phyloP scores from a whole-genome alignment of 2,113 vertebrate species.

The Leptobrachium leishanense region DNA sequence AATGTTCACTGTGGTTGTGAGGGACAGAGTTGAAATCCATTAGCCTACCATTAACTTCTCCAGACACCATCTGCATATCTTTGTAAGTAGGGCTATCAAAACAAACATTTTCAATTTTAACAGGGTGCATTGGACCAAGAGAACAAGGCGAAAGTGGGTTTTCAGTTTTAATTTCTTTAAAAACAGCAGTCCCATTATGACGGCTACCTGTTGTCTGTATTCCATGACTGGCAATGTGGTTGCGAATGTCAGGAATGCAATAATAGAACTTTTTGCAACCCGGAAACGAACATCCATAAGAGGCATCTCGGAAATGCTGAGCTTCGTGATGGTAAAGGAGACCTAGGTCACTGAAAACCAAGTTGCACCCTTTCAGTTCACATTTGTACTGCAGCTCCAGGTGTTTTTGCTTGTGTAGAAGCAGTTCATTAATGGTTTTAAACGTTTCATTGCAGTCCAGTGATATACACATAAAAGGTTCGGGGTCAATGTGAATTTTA shows the following conservation, averaged over 20 bases:
- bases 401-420: slow-evolving; percentile 89
- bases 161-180: slow-evolving; percentile 59
- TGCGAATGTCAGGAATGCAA: slow-evolving; percentile 87
- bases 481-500: slow-evolving; percentile 79
- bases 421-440: slow-evolving; percentile 81
- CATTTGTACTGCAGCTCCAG: slow-evolving; percentile 87
- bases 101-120: slow-evolving; percentile 50
- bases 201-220: slow-evolving; percentile 66
- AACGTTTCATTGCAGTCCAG: slow-evolving; percentile 85
- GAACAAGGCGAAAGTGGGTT: slow-evolving; percentile 55
- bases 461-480: slow-evolving; percentile 84
- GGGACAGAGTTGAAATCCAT: background rate
- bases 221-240: slow-evolving; percentile 84
- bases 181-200: slow-evolving; percentile 48
- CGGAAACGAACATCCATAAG: slow-evolving; percentile 81
- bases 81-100: background rate
- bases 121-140: slow-evolving; percentile 56
- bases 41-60: background rate
- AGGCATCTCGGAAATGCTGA: slow-evolving; percentile 93
- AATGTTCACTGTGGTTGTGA: background rate
- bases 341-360: slow-evolving; percentile 88
- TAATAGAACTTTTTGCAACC: slow-evolving; percentile 93
- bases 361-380: slow-evolving; percentile 86
- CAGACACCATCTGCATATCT: background rate
- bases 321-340: slow-evolving; percentile 96